Evolutionary conservation across 2,888 invertebrate genomes (phyloP).

Genomic region (Eumacrocentrus americanus): DNA sequence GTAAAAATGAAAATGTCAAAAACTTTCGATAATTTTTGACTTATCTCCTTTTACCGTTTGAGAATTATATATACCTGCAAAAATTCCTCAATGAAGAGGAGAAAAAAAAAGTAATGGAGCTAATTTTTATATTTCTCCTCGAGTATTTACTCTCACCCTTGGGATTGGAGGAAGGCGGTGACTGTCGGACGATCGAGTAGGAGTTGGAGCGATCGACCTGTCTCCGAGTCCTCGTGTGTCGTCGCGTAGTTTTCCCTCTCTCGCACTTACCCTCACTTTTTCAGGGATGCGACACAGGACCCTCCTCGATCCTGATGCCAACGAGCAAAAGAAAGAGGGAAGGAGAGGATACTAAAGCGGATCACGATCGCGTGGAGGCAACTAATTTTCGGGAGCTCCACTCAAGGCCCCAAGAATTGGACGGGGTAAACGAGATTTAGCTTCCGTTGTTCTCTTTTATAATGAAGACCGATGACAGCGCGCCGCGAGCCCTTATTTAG

Average conservation of each 20-base stretch:
- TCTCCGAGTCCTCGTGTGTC: not conserved
- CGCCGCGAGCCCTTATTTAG: conserved; percentile 28
- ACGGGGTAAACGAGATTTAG: conserved; percentile 50
- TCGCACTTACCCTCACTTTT: not conserved
- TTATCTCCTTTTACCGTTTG: no score
- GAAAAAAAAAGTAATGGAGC: not conserved
- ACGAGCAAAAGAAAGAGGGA: conserved; percentile 2
- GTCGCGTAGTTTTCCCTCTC: no score
- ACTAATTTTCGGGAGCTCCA: conserved; percentile 35
- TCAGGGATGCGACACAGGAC: not conserved
- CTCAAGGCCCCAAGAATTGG: conserved; percentile 32
- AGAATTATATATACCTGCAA: no score
- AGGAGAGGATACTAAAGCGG: conserved; percentile 17
- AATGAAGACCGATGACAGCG: conserved; percentile 58
- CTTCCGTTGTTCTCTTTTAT: conserved; percentile 49
- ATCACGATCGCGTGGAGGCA: conserved; percentile 23
- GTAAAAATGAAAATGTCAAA: no score
- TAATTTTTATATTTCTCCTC: not conserved
- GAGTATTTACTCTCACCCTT: not conserved
- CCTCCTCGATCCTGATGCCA: not conserved
- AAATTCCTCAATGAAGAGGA: no score
- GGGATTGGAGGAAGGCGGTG: not conserved
- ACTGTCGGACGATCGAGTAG: not conserved
- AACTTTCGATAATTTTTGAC: no score
- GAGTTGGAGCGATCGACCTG: not conserved